Evolutionary conservation across 2,113 vertebrate genomes (phyloP), one percentile per base, ranked within the genome.

Genomic region (Rhea pennata): DNA sequence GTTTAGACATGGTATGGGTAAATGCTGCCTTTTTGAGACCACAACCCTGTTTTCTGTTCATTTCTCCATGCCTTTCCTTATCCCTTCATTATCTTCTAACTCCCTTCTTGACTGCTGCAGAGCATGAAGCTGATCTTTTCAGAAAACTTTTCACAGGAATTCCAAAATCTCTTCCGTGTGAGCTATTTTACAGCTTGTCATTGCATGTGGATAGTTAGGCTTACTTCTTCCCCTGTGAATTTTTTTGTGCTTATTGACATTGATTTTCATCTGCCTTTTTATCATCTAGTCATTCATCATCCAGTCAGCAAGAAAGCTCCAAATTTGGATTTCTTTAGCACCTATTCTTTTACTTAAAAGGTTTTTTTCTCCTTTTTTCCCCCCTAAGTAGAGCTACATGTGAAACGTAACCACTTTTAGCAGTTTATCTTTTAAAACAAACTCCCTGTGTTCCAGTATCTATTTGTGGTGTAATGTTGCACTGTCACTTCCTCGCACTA

Each of bases 181-280:
- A 53, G 24, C 31, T 65, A 4, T 85, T 88, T 89, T 87, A 50
- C 70, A 70, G 48, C 39, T 71, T 74, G 53, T 54, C 66, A 22
- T 5, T 83, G 33, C 31, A 3, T 71, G 31, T 91, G 59, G 12
- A 33, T 80, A 71, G 89, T 91, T 95, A 85, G 46, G 20, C 54
- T 90, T 88, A 70, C 53, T 79, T 54, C 7, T 88, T 76, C 59
- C 51, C 75, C 12, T 80, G 40, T 73, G 79, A 83, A 74, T 93
- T 94, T 72, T 51, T 96, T 36, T 91, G 40, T 85, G 54, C 64
- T 83, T 93, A 50, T 1, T 90, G 81, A 73, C 84, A 80, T 70
- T 90, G 82, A 88, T 96, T 96, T 95, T 91, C 65, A 26, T 59
- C 67, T 80, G 40, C 62, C 67, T 59, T 96, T 95, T 91, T 86